Percentiles rank a stretch among this genome's conserved stretches.
These are phyloP conservation scores for Xerus rutilus DNA, from an alignment of 2,797 vertebrate genomes.

Conservation along the genomic window DNA sequence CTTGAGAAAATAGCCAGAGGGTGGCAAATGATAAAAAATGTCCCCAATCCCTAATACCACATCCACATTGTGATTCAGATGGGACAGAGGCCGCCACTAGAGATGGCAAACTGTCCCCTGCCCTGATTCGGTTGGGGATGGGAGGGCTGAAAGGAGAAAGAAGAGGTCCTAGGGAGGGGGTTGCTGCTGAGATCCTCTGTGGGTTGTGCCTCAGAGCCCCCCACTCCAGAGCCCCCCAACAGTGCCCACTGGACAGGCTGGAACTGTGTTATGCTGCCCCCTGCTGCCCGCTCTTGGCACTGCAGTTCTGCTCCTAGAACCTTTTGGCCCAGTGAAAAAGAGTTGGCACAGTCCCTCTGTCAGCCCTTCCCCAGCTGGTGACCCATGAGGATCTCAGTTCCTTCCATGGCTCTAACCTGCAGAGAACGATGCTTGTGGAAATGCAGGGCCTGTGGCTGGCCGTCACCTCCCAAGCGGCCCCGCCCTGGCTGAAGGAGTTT, in stretches of 20 bases:
- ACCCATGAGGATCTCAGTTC: not conserved
- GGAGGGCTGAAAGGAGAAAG: not conserved
- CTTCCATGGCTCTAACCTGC: not conserved
- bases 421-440: not conserved
- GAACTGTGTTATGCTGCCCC: slow-evolving; percentile 82
- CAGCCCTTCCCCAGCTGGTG: not conserved
- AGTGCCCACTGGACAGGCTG: not conserved
- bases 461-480: slow-evolving; percentile 61
- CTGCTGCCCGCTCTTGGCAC: slow-evolving; percentile 73
- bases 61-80: not conserved
- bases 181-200: not conserved
- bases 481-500: slow-evolving; percentile 74
- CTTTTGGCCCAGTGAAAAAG: rapidly evolving
- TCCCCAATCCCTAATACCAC: not conserved
- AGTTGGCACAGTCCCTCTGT: rapidly evolving
- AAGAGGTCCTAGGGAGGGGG: not conserved
- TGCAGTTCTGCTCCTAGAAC: slow-evolving; percentile 2
- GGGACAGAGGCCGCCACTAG: not conserved
- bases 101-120: not conserved
- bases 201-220: not conserved
- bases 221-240: not conserved
- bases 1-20: not conserved
- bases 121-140: not conserved
- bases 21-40: not conserved
- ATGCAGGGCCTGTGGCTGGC: not conserved